Evolutionary conservation across 2,888 invertebrate genomes (phyloP).

Genomic region (Mantis religiosa): DNA sequence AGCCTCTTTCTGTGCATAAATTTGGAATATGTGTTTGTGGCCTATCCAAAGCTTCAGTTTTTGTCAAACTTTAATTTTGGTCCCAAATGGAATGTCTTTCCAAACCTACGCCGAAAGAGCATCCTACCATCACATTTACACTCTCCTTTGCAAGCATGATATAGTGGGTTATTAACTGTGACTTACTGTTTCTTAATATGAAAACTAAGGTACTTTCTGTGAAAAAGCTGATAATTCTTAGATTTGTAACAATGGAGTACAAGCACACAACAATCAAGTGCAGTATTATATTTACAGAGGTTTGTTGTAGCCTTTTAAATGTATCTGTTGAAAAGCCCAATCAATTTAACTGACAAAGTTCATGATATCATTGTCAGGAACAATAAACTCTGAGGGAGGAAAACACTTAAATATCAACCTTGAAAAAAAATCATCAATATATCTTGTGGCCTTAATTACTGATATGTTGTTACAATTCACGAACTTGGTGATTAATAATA

Average conservation of each 20-base stretch:
- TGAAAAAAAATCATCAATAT: not conserved
- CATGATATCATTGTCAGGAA: not conserved
- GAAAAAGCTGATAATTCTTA: constrained; percentile 4
- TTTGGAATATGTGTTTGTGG: not conserved
- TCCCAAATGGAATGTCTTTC: not conserved
- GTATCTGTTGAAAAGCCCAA: constrained; percentile 1
- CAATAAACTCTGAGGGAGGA: constrained; percentile 1
- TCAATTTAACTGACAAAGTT: not conserved
- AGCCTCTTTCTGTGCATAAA: not conserved
- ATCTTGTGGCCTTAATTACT: not conserved
- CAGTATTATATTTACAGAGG: constrained; percentile 21
- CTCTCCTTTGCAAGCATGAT: constrained; percentile 4
- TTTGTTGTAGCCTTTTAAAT: not conserved
- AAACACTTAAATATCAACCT: not conserved
- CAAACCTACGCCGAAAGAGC: not conserved
- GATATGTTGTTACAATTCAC: not conserved
- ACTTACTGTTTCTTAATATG: not conserved
- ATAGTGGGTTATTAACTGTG: not conserved
- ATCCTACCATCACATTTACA: not conserved
- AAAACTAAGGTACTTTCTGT: not conserved
- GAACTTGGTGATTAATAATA: not conserved
- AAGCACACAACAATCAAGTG: constrained; percentile 25
- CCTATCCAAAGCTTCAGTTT: not conserved
- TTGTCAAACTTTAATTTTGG: not conserved
- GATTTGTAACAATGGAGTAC: constrained; percentile 25